These are phyloP conservation scores for Sula dactylatra DNA, from an alignment of 2,113 vertebrate species.

Conservation along the genomic window DNA sequence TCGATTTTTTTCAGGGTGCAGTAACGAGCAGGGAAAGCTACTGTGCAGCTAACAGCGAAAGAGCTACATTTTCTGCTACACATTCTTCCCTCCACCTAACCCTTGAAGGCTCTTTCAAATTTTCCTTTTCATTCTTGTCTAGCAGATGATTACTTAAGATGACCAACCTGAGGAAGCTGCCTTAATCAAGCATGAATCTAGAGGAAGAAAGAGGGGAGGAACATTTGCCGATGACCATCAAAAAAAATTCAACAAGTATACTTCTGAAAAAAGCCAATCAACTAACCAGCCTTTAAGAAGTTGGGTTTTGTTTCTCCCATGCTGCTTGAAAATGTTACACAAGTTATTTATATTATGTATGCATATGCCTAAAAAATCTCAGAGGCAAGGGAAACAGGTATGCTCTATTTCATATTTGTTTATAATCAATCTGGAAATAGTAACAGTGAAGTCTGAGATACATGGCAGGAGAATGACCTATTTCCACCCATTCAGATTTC, in stretches of 20 bases:
- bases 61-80: background rate
- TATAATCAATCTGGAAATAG: background rate
- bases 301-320: rapidly evolving
- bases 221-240: background rate
- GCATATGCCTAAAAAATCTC: background rate
- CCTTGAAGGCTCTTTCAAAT: background rate
- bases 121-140: background rate
- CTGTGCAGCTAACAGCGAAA: background rate
- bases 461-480: background rate
- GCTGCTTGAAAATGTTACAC: background rate
- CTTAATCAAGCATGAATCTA: background rate
- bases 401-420: background rate
- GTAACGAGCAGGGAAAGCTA: background rate
- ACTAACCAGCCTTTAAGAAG: background rate
- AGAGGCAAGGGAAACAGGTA: background rate
- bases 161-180: background rate
- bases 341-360: background rate
- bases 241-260: background rate
- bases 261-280: background rate
- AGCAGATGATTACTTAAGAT: background rate
- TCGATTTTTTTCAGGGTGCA: background rate
- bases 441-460: background rate
- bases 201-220: background rate
- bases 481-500: background rate
- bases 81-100: background rate